Evolutionary conservation across 1,140 invertebrate genomes (phyloP).

Genomic region (Bombus pascuorum): DNA sequence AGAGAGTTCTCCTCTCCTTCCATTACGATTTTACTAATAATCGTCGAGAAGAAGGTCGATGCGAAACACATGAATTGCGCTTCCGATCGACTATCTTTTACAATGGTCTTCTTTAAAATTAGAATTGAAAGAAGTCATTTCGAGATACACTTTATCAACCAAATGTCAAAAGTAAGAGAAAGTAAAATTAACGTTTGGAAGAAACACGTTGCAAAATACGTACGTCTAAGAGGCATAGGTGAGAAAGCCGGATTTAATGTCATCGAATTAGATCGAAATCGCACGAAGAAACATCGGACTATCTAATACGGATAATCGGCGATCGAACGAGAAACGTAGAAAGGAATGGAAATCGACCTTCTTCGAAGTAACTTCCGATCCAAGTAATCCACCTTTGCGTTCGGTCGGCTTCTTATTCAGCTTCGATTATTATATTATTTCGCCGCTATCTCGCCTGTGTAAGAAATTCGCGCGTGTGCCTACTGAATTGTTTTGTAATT

Average conservation of each 20-base stretch:
- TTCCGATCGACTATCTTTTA: too few species aligned
- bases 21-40: slow-evolving; percentile 33
- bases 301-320: too few species aligned
- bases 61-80: too few species aligned
- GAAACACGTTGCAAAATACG: background rate
- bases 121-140: background rate
- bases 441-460: slow-evolving; percentile 67
- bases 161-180: too few species aligned
- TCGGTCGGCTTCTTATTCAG: slow-evolving; percentile 54
- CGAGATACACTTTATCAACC: background rate
- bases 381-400: slow-evolving; percentile 34
- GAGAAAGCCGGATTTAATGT: too few species aligned
- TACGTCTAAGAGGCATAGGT: too few species aligned
- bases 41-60: slow-evolving; percentile 57
- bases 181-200: too few species aligned
- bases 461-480: slow-evolving; percentile 64
- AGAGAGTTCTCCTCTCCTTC: background rate
- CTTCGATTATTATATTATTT: slow-evolving; percentile 55
- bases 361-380: slow-evolving; percentile 1
- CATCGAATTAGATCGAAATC: too few species aligned
- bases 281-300: too few species aligned
- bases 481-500: slow-evolving; percentile 64
- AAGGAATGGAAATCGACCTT: slow-evolving; percentile 3
- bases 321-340: too few species aligned
- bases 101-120: too few species aligned